Evolutionary conservation across 2,113 vertebrate species (phyloP).

Genomic region (Rhinolophus sinicus): DNA sequence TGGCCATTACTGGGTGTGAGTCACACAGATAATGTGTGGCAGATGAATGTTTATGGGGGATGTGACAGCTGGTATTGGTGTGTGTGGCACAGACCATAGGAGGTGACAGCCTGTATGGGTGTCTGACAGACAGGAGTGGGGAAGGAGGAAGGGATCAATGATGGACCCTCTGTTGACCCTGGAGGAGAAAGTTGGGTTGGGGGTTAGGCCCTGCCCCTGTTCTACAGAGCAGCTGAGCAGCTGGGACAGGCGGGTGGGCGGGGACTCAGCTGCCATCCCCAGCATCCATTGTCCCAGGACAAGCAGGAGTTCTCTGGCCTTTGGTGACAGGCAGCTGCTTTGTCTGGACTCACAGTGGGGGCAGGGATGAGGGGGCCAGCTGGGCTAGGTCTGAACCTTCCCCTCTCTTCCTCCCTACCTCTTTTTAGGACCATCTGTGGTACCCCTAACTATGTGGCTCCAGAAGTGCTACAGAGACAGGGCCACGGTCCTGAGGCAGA

Average conservation of each 20-base stretch:
- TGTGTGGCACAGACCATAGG: conserved; percentile 24
- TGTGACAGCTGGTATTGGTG: conserved; percentile 65
- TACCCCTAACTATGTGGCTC: conserved; percentile 99
- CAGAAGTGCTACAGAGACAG: conserved; percentile 97
- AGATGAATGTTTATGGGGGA: conserved; percentile 24
- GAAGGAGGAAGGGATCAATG: conserved; percentile 13
- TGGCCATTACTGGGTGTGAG: not conserved
- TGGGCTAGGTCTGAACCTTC: conserved; percentile 25
- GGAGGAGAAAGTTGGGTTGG: not conserved
- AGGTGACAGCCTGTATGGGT: conserved; percentile 60
- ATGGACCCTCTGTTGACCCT: conserved; percentile 30
- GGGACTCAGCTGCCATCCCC: conserved; percentile 54
- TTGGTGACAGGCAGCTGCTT: conserved; percentile 79
- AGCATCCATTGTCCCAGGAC: conserved; percentile 77
- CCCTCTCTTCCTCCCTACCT: not conserved
- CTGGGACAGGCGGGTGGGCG: conserved; percentile 50
- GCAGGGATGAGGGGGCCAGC: conserved; percentile 44
- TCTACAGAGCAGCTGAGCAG: conserved; percentile 51
- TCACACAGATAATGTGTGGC: conserved; percentile 40
- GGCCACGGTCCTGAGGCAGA: conserved; percentile 97
- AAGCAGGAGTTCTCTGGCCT: conserved; percentile 71
- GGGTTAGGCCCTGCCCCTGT: not conserved
- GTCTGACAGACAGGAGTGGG: conserved; percentile 48
- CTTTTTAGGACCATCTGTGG: conserved; percentile 96
- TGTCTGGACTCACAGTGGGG: conserved; percentile 73